phyloP scores from a whole-genome alignment of 2,888 invertebrate species.

The Ischnura elegans region DNA sequence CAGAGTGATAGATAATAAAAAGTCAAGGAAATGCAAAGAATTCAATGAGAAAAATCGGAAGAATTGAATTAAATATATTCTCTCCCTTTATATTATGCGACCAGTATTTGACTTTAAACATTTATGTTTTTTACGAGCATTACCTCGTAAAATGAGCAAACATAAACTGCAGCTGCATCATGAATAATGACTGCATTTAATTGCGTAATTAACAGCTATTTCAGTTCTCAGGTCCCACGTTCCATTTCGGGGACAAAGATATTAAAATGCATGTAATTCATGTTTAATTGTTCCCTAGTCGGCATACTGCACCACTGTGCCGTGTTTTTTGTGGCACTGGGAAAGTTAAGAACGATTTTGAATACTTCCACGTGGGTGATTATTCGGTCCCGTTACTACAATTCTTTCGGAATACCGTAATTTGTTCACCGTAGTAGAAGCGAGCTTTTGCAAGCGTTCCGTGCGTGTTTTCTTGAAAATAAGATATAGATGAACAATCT shows the following conservation, averaged over 20 bases:
- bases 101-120: neutral
- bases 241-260: neutral
- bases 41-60: neutral
- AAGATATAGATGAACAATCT: neutral
- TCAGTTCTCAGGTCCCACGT: neutral
- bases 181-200: neutral
- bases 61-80: neutral
- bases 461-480: neutral
- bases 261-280: slow-evolving; percentile 6
- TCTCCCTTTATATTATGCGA: neutral
- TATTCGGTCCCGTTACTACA: neutral
- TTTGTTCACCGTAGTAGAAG: neutral
- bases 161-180: neutral
- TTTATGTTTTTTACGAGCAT: neutral
- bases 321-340: neutral
- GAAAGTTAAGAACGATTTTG: neutral
- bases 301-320: neutral
- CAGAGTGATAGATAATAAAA: neutral
- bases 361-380: neutral
- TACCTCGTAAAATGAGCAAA: neutral
- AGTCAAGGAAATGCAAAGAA: neutral
- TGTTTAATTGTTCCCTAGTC: neutral
- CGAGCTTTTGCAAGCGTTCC: neutral
- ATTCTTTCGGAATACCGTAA: neutral
- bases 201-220: slow-evolving; percentile 1